Conservation (phyloP, 2,113 vertebrate genomes). For the Mesembrinibis cayennensis region DNA sequence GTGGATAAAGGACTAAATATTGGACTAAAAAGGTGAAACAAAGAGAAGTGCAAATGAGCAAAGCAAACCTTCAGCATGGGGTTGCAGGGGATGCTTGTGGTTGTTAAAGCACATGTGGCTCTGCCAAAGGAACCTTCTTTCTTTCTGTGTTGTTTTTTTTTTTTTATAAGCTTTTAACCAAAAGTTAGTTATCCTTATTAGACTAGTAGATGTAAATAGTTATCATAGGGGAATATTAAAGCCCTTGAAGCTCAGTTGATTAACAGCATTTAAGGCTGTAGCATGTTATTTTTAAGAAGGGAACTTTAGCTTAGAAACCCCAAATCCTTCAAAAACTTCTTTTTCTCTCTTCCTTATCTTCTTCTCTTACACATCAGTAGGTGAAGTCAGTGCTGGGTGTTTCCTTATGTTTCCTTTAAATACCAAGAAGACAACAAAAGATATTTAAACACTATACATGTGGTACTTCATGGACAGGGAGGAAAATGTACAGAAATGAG, state of each 20-base stretch:
- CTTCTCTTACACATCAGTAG: neutral
- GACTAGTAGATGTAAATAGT: neutral
- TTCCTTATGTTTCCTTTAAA: constrained; percentile 40
- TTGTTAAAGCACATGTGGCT: neutral
- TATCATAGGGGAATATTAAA: neutral
- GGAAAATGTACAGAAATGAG: neutral
- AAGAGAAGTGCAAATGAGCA: neutral
- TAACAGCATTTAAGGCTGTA: neutral
- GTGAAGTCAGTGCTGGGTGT: neutral
- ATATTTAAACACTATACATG: constrained; percentile 2
- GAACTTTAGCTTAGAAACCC: neutral
- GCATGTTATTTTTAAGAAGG: neutral
- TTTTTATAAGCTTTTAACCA: neutral
- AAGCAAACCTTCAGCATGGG: neutral
- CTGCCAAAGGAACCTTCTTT: neutral
- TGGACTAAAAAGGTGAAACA: neutral
- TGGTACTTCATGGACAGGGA: neutral
- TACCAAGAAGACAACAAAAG: constrained; percentile 30
- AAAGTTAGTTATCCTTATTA: neutral
- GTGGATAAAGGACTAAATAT: neutral
- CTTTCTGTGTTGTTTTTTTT: neutral
- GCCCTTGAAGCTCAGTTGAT: neutral
- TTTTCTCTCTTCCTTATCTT: neutral
- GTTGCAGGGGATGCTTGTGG: neutral
- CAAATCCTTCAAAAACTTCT: neutral